Base-by-base conservation (phyloP, 2,888 invertebrate genomes). In the Zaprionus lineosus region DNA sequence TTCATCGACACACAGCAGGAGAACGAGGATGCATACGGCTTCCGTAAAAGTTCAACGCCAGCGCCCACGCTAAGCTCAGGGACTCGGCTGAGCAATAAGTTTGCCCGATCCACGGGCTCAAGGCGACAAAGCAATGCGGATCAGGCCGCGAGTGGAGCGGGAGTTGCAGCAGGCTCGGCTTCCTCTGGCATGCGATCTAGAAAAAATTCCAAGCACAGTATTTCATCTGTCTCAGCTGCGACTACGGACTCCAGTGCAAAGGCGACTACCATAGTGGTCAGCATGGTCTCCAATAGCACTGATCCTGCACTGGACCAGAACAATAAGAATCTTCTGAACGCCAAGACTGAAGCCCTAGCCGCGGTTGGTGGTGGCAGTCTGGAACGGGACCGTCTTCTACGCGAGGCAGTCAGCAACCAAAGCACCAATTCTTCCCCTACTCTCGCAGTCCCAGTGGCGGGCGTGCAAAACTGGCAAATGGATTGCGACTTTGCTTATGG, bases 1-100 rank as follows among this genome's bases (percentile, higher is more conserved):
- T 95, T 93, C 76, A 94, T 95, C 66, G 94, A 94, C 82, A 93
- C 91, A 1, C 89, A 90, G 51, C 90, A 90, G 39, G 90, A 90
- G 48, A 86, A 87, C 51, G 90, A 87, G 36, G 90, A 89, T 39
- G 78, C 81, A 11, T 86, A 88, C 43, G 90, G 88, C 3, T 86
- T 90, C 7, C 87, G 89, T 29, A 89, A 86, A 53, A 89, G 89
- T 43, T 88, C 87, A 1, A 72, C 62, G 7, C 59, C 58, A 31
- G 75, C 21, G 41, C 48, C 68, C 9, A 5, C 52, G 7, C 33
- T 51, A 2, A 53, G 50, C 21, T 16, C 71, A 6, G 33, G 69
- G 1, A 53, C 79, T 0, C 58, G 81, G 9, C 73, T 86, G 44
- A 83, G 87, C 43, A 87, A 85, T 55, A 89, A 89, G 64, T 88